Conservation (phyloP, 2,797 vertebrate genomes). For the Prionace glauca region DNA sequence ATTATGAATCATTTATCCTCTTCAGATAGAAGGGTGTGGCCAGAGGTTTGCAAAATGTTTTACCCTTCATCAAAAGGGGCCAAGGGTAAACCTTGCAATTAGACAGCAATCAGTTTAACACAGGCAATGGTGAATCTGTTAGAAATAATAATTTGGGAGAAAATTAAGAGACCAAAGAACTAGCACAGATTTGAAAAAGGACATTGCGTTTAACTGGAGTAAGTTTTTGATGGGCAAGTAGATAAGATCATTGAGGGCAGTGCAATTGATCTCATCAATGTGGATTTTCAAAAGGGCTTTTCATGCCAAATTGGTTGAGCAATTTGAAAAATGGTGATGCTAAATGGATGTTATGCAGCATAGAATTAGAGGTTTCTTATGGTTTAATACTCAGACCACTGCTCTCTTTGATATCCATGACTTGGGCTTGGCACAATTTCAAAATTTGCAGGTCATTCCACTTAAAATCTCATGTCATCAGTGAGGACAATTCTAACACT, state of each 20-base stretch:
- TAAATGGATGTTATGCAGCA: not conserved
- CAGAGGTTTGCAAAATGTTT: not conserved
- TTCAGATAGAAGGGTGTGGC: not conserved
- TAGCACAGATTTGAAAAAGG: not conserved
- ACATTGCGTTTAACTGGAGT: not conserved
- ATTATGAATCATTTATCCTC: not conserved
- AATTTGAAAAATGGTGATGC: not conserved
- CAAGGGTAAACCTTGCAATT: not conserved
- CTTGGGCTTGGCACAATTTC: not conserved
- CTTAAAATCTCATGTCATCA: too few relatives aligned
- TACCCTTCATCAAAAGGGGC: not conserved
- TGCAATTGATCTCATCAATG: not conserved
- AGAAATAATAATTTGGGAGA: not conserved
- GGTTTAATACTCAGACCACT: not conserved
- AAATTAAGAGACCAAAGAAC: not conserved
- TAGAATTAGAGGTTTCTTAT: not conserved
- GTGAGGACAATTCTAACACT: too few relatives aligned
- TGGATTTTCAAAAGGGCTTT: not conserved
- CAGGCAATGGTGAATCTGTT: not conserved
- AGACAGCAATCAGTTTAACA: not conserved
- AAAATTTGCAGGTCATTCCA: not conserved
- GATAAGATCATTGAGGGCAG: not conserved
- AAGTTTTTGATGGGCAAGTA: not conserved
- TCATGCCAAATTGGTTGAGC: not conserved
- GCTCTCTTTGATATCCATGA: not conserved